phyloP scores from a whole-genome alignment of 92 coral and sea anemone genomes.

The Diadumene lineata region DNA sequence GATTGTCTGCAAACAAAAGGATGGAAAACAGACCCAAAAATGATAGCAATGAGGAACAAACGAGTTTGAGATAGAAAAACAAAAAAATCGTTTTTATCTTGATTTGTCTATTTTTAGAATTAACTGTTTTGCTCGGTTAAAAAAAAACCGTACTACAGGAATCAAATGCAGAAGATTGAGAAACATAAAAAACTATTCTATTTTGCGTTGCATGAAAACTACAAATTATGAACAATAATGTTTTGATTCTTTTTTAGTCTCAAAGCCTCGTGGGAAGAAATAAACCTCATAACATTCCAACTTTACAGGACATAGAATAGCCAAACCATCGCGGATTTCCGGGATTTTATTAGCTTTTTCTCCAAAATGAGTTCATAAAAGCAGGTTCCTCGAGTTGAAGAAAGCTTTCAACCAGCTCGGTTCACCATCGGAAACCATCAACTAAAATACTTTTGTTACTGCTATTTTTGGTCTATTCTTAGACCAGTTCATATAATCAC shows the following conservation, averaged over 20 bases:
- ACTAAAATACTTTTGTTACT: neutral
- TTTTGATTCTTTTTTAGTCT: neutral
- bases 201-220: no score
- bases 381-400: conserved; percentile 6
- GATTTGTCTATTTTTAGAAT: no score
- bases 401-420: conserved; percentile 4
- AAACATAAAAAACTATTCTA: no score
- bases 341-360: conserved; percentile 18
- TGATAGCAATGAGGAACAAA: neutral
- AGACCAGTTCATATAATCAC: neutral
- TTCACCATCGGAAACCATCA: conserved; percentile 11
- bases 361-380: conserved; percentile 12
- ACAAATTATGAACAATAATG: neutral
- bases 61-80: neutral
- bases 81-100: no score
- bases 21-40: no score
- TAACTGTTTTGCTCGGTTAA: no score
- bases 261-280: neutral
- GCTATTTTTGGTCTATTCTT: neutral
- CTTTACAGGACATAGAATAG: conserved; percentile 8
- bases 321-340: conserved; percentile 13
- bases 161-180: no score
- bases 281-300: conserved; percentile 2
- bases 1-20: no score
- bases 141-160: no score